phyloP scores from a whole-genome alignment of 2,888 invertebrate genomes.

The Acholoe squamosa region DNA sequence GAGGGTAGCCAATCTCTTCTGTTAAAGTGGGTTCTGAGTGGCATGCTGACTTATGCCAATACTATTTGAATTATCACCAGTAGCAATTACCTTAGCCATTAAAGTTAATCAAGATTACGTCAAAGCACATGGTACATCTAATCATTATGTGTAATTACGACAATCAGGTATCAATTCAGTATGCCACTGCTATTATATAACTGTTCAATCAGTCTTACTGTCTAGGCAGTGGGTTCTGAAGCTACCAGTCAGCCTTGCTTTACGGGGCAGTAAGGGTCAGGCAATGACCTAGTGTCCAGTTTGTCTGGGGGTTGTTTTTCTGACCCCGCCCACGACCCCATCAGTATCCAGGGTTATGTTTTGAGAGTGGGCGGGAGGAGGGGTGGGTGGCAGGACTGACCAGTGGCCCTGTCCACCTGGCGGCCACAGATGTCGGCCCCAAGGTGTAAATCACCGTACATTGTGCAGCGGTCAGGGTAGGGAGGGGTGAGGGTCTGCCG shows the following conservation, averaged over 20 bases:
- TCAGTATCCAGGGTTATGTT: neutral
- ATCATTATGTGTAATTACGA: neutral
- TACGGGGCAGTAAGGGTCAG: neutral
- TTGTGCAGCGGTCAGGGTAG: constrained; percentile 12
- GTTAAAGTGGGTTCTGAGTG: too few species aligned
- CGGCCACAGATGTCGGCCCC: constrained; percentile 39
- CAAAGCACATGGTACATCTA: too few species aligned
- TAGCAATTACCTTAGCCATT: too few species aligned
- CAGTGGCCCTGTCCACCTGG: constrained; percentile 48
- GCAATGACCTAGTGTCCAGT: constrained; percentile 21
- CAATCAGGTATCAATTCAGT: constrained; percentile 19
- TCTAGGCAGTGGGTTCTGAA: neutral
- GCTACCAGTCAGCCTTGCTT: neutral
- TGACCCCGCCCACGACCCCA: constrained; percentile 18
- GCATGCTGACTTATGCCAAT: too few species aligned
- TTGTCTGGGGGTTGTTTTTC: constrained; percentile 22
- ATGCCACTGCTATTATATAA: neutral
- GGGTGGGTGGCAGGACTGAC: constrained; percentile 24
- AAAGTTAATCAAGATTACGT: too few species aligned
- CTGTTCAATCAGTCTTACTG: neutral
- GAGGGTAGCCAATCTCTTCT: too few species aligned
- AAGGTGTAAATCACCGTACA: constrained; percentile 45
- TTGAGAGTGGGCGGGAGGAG: neutral
- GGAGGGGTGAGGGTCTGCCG: constrained; percentile 39
- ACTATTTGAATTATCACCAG: too few species aligned